Conservation (phyloP, 2,888 invertebrate genomes). For the Sesamia inferens region DNA sequence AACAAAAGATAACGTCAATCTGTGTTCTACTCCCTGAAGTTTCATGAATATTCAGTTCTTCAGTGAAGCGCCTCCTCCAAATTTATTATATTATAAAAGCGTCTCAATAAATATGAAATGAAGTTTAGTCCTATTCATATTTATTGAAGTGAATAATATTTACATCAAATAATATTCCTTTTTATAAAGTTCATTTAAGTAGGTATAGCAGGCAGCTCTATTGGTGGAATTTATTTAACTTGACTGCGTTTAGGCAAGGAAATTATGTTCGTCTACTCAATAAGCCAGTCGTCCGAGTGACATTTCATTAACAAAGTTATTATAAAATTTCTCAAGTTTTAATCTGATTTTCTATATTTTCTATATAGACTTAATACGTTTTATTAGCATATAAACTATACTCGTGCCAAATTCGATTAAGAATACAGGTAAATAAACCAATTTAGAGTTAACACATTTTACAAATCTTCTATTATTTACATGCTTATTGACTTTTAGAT, state of each 20-base stretch:
- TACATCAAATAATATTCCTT: not conserved
- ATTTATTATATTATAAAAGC: constrained; percentile 37
- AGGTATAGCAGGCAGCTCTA: constrained; percentile 1
- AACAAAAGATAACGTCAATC: constrained; percentile 8
- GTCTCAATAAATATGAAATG: constrained; percentile 23
- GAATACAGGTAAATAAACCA: too few relatives aligned
- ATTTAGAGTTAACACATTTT: too few relatives aligned
- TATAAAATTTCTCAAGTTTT: not conserved
- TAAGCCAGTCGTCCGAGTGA: not conserved
- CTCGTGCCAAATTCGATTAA: too few relatives aligned
- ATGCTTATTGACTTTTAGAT: too few relatives aligned
- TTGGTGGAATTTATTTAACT: not conserved
- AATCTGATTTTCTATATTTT: not conserved
- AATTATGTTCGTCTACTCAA: constrained; percentile 1
- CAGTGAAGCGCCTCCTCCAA: constrained; percentile 15
- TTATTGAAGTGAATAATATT: constrained; percentile 31
- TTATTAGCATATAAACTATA: not conserved
- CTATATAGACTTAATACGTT: not conserved
- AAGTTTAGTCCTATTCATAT: constrained; percentile 9
- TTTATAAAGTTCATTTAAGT: constrained; percentile 2
- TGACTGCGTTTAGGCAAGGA: constrained; percentile 1
- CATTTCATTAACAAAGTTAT: constrained; percentile 3
- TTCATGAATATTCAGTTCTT: constrained; percentile 42
- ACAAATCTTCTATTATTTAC: too few relatives aligned
- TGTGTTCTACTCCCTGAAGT: constrained; percentile 4